Percentiles rank a stretch among this genome's conserved stretches.
These are phyloP conservation scores for Puma concolor DNA, from an alignment of 2,113 vertebrate species.

Conservation along the genomic window DNA sequence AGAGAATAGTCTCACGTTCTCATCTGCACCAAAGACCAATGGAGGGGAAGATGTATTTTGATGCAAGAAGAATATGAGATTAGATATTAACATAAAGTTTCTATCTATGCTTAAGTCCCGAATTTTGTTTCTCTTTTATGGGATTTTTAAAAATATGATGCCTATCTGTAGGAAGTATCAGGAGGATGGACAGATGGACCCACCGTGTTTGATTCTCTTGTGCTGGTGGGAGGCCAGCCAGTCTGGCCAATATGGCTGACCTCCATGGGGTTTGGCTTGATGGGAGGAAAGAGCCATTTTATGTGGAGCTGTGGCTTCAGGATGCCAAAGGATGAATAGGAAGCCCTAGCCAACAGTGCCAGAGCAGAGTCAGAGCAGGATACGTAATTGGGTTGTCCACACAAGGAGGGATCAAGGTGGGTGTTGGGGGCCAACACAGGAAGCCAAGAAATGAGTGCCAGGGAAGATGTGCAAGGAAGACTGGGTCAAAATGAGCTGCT, in stretches of 20 bases:
- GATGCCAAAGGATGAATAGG: not conserved
- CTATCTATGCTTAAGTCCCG: not conserved
- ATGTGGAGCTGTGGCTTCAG: not conserved
- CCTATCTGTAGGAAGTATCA: not conserved
- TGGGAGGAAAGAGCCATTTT: not conserved
- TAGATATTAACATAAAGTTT: conserved; percentile 3
- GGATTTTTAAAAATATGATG: not conserved
- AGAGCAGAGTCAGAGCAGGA: not conserved
- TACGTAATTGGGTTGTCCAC: not conserved
- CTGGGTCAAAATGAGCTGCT: not conserved
- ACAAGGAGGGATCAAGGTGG: not conserved
- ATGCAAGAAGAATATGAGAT: not conserved
- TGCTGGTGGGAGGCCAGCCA: not conserved
- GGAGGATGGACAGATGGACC: not conserved
- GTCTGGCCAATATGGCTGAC: not conserved
- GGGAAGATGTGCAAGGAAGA: not conserved
- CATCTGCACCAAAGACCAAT: not conserved
- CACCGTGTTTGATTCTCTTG: not conserved
- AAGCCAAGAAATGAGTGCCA: not conserved
- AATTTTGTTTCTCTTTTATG: not conserved
- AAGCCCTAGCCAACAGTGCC: not conserved
- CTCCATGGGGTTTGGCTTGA: not conserved
- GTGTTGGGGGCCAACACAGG: not conserved
- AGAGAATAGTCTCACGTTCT: not conserved
- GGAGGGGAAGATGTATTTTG: not conserved